Base-by-base conservation (phyloP, 2,888 invertebrate genomes). In the Perizoma affinitatum region DNA sequence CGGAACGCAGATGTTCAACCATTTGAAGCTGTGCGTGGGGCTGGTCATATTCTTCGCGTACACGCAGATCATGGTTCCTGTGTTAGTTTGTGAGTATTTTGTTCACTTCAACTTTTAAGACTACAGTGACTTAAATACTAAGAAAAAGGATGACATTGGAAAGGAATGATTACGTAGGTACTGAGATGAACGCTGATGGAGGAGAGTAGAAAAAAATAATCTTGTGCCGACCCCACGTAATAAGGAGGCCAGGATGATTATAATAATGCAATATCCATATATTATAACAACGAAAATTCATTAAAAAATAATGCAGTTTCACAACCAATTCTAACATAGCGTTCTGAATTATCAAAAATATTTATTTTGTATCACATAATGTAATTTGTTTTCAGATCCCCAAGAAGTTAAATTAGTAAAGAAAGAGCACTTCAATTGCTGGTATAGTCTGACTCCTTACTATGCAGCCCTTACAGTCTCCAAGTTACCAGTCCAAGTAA, bases 401-500 rank as follows among this genome's bases (percentile, higher is more conserved):
- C 90, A 90, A 76, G 95, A 95, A 87, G 94, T 95, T 0, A 95
- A 95, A 78, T 83, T 95, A 49, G 93, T 95, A 0, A 95, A 94
- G 74, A 95, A 95, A 72, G 95, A 95, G 75, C 94, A 94, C 62
- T 95, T 95, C 78, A 95, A 95, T 80, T 92, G 95, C 53, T 95
- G 95, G 95, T 95, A 95, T 76, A 88, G 93, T 5, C 77, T 95
- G 6, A 89, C 90, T 0, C 94, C 95, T 0, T 95, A 95, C 81
- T 95, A 95, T 73, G 84, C 94, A 40, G 95, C 95, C 0, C 70
- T 95, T 9, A 94, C 94, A 0, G 81, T 95, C 0, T 94, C 95
- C 7, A 94, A 94, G 62, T 73, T 95, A 54, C 95, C 95, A 0
- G 80, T 94, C 0, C 88, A 95, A 92, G 83, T 95, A 22, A 68